A percentile compares a stretch with the other conserved stretches of the same genome.
Conservation (phyloP, 2,113 vertebrate genomes). For the Hipposideros armiger region DNA sequence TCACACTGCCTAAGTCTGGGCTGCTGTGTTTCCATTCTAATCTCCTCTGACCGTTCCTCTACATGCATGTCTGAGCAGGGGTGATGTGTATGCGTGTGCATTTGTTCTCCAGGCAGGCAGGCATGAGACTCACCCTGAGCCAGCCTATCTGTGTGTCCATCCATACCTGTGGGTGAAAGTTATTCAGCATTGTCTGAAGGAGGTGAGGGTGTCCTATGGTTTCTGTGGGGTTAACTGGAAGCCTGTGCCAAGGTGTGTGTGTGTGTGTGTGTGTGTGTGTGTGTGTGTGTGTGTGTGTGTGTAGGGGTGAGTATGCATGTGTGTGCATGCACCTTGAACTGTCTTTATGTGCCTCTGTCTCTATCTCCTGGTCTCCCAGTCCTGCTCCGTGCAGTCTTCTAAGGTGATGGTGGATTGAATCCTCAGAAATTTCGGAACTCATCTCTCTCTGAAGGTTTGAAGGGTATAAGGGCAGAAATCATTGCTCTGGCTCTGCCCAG, state of each 20-base stretch:
- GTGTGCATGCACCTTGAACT: not conserved
- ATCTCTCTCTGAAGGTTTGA: not conserved
- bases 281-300: too few relatives aligned
- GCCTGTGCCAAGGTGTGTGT: not conserved
- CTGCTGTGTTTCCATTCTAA: not conserved
- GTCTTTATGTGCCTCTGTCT: not conserved
- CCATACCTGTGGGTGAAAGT: not conserved
- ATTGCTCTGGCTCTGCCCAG: not conserved
- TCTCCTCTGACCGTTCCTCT: not conserved
- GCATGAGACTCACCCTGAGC: not conserved
- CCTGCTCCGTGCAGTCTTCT: not conserved
- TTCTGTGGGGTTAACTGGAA: not conserved
- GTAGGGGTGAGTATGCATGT: not conserved
- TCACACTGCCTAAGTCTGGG: not conserved
- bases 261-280: not conserved
- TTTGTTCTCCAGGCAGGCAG: not conserved
- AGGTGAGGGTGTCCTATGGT: not conserved
- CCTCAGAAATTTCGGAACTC: not conserved
- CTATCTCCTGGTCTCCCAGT: not conserved
- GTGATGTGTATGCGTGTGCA: not conserved
- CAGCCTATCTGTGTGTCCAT: slow-evolving; percentile 5
- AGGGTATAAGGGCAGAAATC: not conserved
- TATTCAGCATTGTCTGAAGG: not conserved
- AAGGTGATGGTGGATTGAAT: not conserved
- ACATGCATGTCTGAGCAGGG: not conserved